A percentile compares a stretch with the other conserved stretches of the same genome.
These are phyloP conservation scores for Tachysurus vachellii DNA, from an alignment of 2,113 vertebrate species.

Conservation along the genomic window DNA sequence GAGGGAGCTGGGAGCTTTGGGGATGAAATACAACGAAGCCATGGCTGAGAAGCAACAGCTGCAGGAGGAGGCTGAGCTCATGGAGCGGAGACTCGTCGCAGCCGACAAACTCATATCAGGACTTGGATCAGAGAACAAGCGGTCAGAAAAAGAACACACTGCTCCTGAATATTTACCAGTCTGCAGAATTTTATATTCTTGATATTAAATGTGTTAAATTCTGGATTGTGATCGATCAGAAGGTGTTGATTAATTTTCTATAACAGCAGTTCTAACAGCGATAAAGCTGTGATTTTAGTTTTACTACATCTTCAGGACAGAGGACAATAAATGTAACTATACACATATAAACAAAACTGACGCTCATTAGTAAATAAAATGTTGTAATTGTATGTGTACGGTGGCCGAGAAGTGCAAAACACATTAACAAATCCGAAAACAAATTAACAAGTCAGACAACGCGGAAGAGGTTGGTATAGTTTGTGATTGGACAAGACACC, in stretches of 20 bases:
- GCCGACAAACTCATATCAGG: slow-evolving; percentile 94
- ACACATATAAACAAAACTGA: not conserved
- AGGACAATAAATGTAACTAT: not conserved
- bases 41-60: slow-evolving; percentile 84
- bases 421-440: no score
- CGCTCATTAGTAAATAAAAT: not conserved
- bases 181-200: not conserved
- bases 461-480: no score
- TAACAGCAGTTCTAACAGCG: not conserved
- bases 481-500: no score
- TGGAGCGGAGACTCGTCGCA: slow-evolving; percentile 87
- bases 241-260: not conserved
- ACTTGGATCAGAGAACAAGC: slow-evolving; percentile 88
- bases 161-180: not conserved
- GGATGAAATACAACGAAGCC: slow-evolving; percentile 81
- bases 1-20: slow-evolving; percentile 80
- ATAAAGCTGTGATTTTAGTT: not conserved
- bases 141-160: slow-evolving; percentile 69
- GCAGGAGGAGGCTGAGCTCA: slow-evolving; percentile 90
- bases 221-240: not conserved
- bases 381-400: not conserved
- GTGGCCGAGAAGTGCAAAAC: no score
- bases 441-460: no score
- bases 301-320: not conserved
- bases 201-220: not conserved